Evolutionary conservation across 2,888 invertebrate genomes (phyloP), one percentile per base, ranked within the genome.

Genomic region (Acanthoscelides obtectus): DNA sequence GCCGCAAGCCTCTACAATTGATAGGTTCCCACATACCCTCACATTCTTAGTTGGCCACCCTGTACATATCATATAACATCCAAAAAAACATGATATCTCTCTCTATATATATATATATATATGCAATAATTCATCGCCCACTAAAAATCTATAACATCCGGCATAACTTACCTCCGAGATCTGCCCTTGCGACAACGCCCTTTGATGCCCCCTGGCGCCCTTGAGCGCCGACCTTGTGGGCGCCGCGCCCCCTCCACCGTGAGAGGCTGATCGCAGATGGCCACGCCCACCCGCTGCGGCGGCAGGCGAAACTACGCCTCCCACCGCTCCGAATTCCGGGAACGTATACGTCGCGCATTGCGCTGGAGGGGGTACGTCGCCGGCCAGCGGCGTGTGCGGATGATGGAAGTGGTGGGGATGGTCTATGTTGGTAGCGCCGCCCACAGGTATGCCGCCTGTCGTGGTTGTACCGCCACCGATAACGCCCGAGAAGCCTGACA

Each of bases 101-200:
- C n/a, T n/a, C n/a, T n/a, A n/a, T n/a, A n/a, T n/a, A n/a, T n/a
- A n/a, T n/a, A n/a, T n/a, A n/a, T n/a, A n/a, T n/a, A n/a, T n/a
- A n/a, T n/a, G n/a, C n/a, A n/a, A n/a, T n/a, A n/a, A n/a, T n/a
- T n/a, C n/a, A n/a, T n/a, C n/a, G n/a, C n/a, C n/a, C n/a, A n/a
- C n/a, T n/a, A n/a, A n/a, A n/a, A n/a, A n/a, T n/a, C n/a, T 76
- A 25, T 8, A 25, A 8, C 8, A 25, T 25, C 25, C 3, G 25
- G 3, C 3, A 5, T 25, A 6, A 45, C 45, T 45, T 45, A 45
- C 75, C 78, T 93, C 93, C 72, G 91, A 90, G 75, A 95, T 94
- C 86, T 95, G 94, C 0, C 95, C 95, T 81, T 96, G 95, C 5
- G 95, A 95, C 80, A 94, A 91, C 69, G 95, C 95, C 73, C 95